Base-by-base conservation (phyloP, 2,113 vertebrate species). In the Sclerurus mexicanus region DNA sequence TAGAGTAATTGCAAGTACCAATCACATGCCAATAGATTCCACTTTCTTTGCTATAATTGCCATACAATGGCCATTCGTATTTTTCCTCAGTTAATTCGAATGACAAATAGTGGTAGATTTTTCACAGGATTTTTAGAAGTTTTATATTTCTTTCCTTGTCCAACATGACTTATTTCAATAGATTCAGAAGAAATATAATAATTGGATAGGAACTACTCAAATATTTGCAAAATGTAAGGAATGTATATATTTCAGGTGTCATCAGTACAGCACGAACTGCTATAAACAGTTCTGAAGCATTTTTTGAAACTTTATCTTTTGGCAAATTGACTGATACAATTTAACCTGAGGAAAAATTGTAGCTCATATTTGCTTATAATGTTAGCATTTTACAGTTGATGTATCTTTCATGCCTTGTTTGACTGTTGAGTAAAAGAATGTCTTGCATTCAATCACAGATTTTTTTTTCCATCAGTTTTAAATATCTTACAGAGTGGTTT, bases 321-420 rank as follows among this genome's bases (percentile, higher is more conserved):
- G n/a, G 62, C 10, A 60, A 52, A 66, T 35, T 66, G 11, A 25
- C 35, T 22, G 14, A 47, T 30, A 8, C 46, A 74, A 30, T 77
- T 74, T 37, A 56, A 66, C 13, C 42, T 62, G 18, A 69, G 60
- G 66, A 67, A 89, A 87, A 72, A 24, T 37, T 30, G 14, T 31
- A 9, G 3, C 22, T 72, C 9, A 22, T 75, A 16, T 19, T 56
- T 83, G 28, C 28, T 69, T 14, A 9, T 33, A n/a, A 49, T 83
- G 52, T 19, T 37, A 15, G 5, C 56, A 14, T 46, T 0, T 0
- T 89, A 24, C 17, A 31, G 4, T 28, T 76, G 33, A 39, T 62
- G 2, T 30, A 23, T n/a, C 14, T 85, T 69, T 60, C 23, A 25
- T 62, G 39, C 12, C 21, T 62, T 58, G 6, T 56, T 91, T 46